These are phyloP conservation scores for Agapornis canus DNA, from an alignment of 2,797 vertebrate genomes.

Conservation along the genomic window DNA sequence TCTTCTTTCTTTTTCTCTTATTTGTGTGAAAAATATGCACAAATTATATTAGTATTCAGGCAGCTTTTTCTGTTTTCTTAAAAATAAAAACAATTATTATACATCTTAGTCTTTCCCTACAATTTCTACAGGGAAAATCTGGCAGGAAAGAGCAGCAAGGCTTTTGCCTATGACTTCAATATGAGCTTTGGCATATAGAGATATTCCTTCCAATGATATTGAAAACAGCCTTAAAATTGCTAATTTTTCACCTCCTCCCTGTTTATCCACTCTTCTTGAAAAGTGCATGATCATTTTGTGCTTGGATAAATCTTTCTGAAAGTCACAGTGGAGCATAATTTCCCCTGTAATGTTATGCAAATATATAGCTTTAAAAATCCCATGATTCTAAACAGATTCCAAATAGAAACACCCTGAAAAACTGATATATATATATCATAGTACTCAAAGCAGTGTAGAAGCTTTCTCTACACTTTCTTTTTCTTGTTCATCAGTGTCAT, in stretches of 20 bases:
- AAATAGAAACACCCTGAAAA: background rate
- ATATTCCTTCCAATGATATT: background rate
- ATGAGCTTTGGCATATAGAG: background rate
- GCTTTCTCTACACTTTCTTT: background rate
- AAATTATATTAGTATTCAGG: background rate
- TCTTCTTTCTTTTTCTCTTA: background rate
- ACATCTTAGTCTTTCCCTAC: background rate
- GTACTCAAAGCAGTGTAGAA: background rate
- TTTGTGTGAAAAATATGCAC: background rate
- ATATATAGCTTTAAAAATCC: background rate
- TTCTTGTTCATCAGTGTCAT: background rate
- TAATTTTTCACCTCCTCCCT: background rate
- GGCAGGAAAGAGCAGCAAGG: background rate
- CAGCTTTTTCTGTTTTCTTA: background rate
- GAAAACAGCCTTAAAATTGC: background rate
- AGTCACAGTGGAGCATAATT: background rate
- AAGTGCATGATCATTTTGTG: constrained; percentile 1
- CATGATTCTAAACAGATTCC: background rate
- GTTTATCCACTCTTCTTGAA: background rate
- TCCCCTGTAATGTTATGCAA: background rate
- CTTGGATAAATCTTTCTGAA: constrained; percentile 16
- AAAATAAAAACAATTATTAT: background rate
- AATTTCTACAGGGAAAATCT: background rate
- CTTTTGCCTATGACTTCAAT: background rate
- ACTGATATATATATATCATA: background rate